Base-by-base conservation (phyloP, 2,113 vertebrate species). In the Struthio camelus region DNA sequence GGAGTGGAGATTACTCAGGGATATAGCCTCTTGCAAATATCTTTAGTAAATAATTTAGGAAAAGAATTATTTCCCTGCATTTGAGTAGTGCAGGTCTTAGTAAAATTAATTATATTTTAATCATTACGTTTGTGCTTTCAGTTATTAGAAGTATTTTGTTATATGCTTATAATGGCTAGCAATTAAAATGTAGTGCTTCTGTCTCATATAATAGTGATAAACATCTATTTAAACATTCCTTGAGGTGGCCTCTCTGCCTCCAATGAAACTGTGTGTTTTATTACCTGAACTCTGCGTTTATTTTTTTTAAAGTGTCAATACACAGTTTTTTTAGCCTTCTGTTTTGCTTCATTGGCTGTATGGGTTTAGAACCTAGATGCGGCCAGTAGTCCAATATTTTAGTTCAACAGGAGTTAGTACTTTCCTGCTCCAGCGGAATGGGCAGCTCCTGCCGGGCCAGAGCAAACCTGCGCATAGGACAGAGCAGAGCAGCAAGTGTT, bases 51-150 rank as follows among this genome's bases (percentile, higher is more conserved):
- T 90, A 86, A 94, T 96, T 96, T 23, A 81, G 61, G 65, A 67
- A 61, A 89, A 85, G 2, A 91, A 93, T 91, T 62, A 34, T 58
- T 93, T 96, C 10, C 53, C 61, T 76, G 58, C 67, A 32, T 89
- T 95, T 6, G 13, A 54, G 66, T 91, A 15, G 80, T 76, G 53
- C n/a, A 76, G 7, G 10, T 16, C 58, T 82, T 92, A 46, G 66
- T 51, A 70, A 92, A 87, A 96, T 73, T 89, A 81, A 92, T 73
- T 87, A 17, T 28, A 82, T 92, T 96, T 96, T 91, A 91, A 94
- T 95, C 36, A 66, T 87, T n/a, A 6, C 46, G 36, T 80, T 87
- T 96, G 76, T 78, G 46, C 50, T 87, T 75, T 79, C 77, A 38
- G 56, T 92, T 94, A 79, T 67, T 97, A 72, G 58, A 72, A 95